Base-by-base conservation (phyloP, 2,113 vertebrate genomes). In the Psammodynastes pulverulentus region DNA sequence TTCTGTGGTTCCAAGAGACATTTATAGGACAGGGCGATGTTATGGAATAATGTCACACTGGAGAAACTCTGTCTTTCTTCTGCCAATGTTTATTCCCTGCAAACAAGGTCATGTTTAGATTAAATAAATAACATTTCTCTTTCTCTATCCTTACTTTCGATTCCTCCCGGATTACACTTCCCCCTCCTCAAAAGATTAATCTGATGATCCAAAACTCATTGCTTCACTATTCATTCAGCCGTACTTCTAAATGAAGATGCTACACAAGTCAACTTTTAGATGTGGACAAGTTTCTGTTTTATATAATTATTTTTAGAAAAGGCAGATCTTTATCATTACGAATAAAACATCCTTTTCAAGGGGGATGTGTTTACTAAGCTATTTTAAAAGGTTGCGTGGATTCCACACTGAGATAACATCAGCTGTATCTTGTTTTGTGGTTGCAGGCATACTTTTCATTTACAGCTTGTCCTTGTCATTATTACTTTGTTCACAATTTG, bases 1-100 rank as follows among this genome's bases (percentile, higher is more conserved):
- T 98, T 97, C 98, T 97, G 97, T 90, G 97, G 97, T 98, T 98
- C 97, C 93, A 93, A 93, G 95, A 95, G 97, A 96, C 97, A 95
- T 95, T 97, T 96, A 95, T 92, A 97, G 96, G 96, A 87, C 95
- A 97, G 95, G 95, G 93, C 91, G 97, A 94, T 98, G 96, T 97
- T 94, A 97, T 96, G 96, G 97, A 97, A 94, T 51, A 2, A 85
- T 95, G 96, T 90, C 96, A 94, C 26, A n/a, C 49, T 56, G 95
- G 95, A 94, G 92, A 94, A 95, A 95, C 91, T 94, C 91, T 97
- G 91, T 95, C 91, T 94, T 94, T 56, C 96, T 58, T 92, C 89
- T 96, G 88, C 4, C 92, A 79, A 3, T 3, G 0, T 90, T 46
- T 91, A 19, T 53, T 92, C 89, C 88, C 1, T 3, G 4, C 3